These are phyloP conservation scores for Diaprepes abbreviatus DNA, from an alignment of 2,888 invertebrate species.

Conservation along the genomic window DNA sequence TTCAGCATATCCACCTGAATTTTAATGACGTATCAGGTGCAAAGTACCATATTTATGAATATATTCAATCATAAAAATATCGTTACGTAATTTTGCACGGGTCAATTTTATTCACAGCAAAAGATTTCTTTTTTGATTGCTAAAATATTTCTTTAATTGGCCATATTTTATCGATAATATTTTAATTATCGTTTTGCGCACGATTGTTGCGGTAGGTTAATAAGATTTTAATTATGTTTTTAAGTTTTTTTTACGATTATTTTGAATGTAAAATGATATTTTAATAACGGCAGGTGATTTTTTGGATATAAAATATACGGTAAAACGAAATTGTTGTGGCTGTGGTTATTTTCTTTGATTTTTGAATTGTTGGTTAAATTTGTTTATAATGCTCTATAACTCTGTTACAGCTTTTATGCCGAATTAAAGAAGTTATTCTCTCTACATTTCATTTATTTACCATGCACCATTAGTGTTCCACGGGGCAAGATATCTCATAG, in stretches of 20 bases:
- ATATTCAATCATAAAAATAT: not conserved
- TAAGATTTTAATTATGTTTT: not conserved
- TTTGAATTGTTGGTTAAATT: too few relatives aligned
- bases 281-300: slow-evolving; percentile 6
- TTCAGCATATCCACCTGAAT: slow-evolving; percentile 16
- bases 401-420: too few relatives aligned
- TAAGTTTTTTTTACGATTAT: not conserved
- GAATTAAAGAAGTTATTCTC: too few relatives aligned
- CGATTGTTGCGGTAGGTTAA: not conserved
- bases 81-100: not conserved
- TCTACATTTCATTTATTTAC: too few relatives aligned
- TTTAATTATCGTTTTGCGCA: not conserved
- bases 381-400: too few relatives aligned
- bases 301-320: not conserved
- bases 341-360: too few relatives aligned
- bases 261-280: slow-evolving; percentile 3
- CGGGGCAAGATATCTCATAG: too few relatives aligned
- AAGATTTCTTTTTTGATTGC: slow-evolving; percentile 1
- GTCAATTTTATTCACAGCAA: not conserved
- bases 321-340: not conserved
- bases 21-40: slow-evolving; percentile 18
- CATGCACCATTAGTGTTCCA: too few relatives aligned
- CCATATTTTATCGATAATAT: not conserved
- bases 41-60: not conserved
- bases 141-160: not conserved